Percentiles rank a stretch among this genome's conserved stretches.
These are phyloP conservation scores for Trinorchestia longiramus DNA, from an alignment of 1,140 invertebrate genomes.

Conservation along the genomic window DNA sequence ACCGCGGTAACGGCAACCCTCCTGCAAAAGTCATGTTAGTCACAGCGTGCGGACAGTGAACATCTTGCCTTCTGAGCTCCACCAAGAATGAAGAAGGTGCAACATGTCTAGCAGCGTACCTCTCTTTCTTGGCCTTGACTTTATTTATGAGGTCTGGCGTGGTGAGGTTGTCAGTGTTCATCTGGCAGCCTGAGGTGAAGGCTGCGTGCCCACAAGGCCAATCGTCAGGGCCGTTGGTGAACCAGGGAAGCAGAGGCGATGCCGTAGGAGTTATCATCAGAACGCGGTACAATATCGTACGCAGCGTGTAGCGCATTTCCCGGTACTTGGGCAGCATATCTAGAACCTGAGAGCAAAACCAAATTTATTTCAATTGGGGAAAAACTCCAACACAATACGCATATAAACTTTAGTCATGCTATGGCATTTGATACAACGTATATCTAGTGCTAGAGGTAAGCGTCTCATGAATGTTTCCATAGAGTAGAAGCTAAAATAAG, in stretches of 20 bases:
- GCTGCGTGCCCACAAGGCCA: not conserved
- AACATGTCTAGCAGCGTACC: not conserved
- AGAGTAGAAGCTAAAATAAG: too few species aligned
- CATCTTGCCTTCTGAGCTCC: not conserved
- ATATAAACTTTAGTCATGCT: too few species aligned
- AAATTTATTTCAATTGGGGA: not conserved
- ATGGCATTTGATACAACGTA: too few species aligned
- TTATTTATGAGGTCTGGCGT: not conserved
- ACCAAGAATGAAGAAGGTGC: not conserved
- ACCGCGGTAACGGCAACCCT: not conserved
- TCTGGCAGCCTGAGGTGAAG: not conserved
- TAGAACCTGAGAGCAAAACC: not conserved
- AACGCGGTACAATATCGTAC: not conserved
- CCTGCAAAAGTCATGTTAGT: not conserved
- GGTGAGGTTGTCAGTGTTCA: not conserved
- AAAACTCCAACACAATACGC: too few species aligned
- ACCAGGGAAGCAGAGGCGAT: not conserved
- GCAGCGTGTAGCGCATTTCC: conserved; percentile 5
- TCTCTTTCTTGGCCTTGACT: not conserved
- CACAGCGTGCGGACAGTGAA: not conserved
- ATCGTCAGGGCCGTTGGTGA: not conserved
- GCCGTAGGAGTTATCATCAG: not conserved
- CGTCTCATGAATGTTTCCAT: too few species aligned
- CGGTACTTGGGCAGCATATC: not conserved
- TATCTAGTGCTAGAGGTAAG: too few species aligned